These are phyloP conservation scores for Drosophila nasuta DNA, from an alignment of 1,140 invertebrate genomes.

Conservation along the genomic window DNA sequence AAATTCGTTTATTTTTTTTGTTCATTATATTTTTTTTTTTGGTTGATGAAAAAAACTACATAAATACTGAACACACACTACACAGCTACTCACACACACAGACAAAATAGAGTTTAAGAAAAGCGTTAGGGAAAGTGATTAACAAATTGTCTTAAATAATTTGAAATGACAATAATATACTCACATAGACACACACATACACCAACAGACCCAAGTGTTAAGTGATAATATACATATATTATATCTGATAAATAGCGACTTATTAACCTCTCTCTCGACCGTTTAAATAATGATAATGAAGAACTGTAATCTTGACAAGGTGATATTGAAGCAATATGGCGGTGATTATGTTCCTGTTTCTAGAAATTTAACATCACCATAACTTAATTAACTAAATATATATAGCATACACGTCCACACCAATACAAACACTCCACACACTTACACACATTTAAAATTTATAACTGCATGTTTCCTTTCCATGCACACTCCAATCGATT, in stretches of 20 bases:
- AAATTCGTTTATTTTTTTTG: constrained; percentile 62
- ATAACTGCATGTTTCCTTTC: constrained; percentile 51
- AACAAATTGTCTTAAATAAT: neutral
- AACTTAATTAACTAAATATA: constrained; percentile 49
- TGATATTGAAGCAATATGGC: constrained; percentile 84
- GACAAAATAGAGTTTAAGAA: constrained; percentile 10
- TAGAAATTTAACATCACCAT: constrained; percentile 61
- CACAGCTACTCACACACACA: constrained; percentile 36
- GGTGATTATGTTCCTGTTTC: constrained; percentile 81
- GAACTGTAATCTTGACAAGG: constrained; percentile 61
- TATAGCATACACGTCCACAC: constrained; percentile 31
- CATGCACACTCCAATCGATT: constrained; percentile 11
- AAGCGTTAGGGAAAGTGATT: too few species aligned
- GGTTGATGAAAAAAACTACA: constrained; percentile 34
- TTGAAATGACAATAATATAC: neutral
- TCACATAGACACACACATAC: neutral
- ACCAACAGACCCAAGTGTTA: neutral
- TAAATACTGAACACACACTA: constrained; percentile 28
- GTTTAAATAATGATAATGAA: neutral
- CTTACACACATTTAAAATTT: constrained; percentile 36
- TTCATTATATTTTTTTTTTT: constrained; percentile 31
- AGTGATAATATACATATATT: neutral
- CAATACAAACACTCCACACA: constrained; percentile 19
- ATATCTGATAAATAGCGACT: neutral
- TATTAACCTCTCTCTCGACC: neutral